These are phyloP conservation scores for Hesperophylax magnus DNA, from an alignment of 1,140 invertebrate genomes.

Conservation along the genomic window DNA sequence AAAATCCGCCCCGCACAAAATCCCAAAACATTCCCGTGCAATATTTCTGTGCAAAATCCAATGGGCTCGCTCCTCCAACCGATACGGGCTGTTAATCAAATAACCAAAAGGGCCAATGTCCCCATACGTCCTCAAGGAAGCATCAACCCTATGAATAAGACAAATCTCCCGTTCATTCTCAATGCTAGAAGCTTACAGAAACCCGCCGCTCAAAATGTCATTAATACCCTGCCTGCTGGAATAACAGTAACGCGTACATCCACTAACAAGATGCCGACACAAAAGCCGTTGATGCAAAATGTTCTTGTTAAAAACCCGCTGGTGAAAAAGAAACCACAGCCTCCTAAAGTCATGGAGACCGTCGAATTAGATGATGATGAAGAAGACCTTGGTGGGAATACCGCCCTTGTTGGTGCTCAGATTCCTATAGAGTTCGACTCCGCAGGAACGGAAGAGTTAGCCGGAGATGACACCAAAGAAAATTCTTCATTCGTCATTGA, in stretches of 20 bases:
- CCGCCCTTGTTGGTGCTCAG: not conserved
- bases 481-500: not conserved
- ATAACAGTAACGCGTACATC: conserved; percentile 37
- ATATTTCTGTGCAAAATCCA: too few species aligned
- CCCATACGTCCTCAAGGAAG: too few species aligned
- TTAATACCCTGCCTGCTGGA: conserved; percentile 30
- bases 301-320: conserved; percentile 17
- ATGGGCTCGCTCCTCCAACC: too few species aligned
- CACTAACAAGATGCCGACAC: not conserved
- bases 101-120: too few species aligned
- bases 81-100: too few species aligned
- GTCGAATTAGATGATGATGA: conserved; percentile 50
- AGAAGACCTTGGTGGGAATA: conserved; percentile 22
- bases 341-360: not conserved
- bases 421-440: conserved; percentile 31
- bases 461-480: conserved; percentile 2
- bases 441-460: not conserved
- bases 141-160: too few species aligned
- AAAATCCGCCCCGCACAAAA: too few species aligned
- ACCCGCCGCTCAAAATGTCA: not conserved
- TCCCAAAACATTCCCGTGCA: too few species aligned
- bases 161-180: not conserved
- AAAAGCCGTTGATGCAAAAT: not conserved
- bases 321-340: too few species aligned
- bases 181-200: not conserved